These are phyloP conservation scores for Folsomia manolachei DNA, from an alignment of 2,888 invertebrate genomes.

Conservation along the genomic window DNA sequence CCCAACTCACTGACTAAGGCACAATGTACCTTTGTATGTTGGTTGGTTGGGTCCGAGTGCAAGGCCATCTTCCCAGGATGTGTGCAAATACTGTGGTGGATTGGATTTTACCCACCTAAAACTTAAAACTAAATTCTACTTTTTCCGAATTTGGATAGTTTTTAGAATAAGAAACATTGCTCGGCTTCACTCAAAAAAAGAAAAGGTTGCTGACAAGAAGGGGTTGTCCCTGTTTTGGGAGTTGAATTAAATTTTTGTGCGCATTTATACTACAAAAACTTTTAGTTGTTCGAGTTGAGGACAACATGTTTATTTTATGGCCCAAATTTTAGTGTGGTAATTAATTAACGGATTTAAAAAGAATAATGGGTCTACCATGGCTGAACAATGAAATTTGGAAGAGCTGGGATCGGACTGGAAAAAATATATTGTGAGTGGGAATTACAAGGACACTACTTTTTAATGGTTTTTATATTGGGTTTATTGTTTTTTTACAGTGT, in stretches of 20 bases:
- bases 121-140: too few relatives aligned
- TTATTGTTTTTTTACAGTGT: neutral
- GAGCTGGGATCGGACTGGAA: constrained; percentile 25
- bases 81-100: too few relatives aligned
- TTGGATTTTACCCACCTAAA: too few relatives aligned
- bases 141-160: neutral
- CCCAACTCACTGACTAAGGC: neutral
- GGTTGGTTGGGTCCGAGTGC: too few relatives aligned
- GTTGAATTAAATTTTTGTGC: too few relatives aligned
- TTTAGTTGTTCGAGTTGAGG: neutral
- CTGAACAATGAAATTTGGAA: constrained; percentile 24
- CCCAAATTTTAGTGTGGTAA: too few relatives aligned
- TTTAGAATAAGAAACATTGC: too few relatives aligned
- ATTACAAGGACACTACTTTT: neutral
- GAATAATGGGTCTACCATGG: constrained; percentile 14
- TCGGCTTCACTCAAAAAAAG: neutral
- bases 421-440: constrained; percentile 18
- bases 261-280: too few relatives aligned
- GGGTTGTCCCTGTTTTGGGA: too few relatives aligned
- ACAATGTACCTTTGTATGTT: neutral
- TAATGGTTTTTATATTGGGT: neutral
- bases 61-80: too few relatives aligned
- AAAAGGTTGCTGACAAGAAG: neutral
- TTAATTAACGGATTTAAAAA: too few relatives aligned
- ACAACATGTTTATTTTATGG: neutral